Evolutionary conservation across 2,797 vertebrate species (phyloP).

Genomic region (Acomys russatus): DNA sequence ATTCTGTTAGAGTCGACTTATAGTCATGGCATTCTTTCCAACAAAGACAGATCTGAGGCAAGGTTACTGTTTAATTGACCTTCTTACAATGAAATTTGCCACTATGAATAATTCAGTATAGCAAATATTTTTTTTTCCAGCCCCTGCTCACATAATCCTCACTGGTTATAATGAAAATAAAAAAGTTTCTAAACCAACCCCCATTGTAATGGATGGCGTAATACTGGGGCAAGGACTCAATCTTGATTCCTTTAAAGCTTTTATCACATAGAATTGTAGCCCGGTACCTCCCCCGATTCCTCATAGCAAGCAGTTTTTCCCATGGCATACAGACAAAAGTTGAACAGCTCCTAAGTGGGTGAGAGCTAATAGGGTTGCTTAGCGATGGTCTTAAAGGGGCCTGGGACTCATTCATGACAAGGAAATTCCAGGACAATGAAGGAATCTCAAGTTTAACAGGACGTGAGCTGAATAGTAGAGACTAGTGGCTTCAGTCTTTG

Average conservation of each 20-base stretch:
- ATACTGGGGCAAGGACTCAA: constrained; percentile 57
- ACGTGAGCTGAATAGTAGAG: constrained; percentile 73
- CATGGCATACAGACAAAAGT: constrained; percentile 81
- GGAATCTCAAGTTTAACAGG: constrained; percentile 67
- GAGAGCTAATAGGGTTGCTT: constrained; percentile 74
- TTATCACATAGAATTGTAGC: constrained; percentile 47
- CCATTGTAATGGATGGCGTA: background rate
- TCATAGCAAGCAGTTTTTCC: constrained; percentile 75
- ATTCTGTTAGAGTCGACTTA: constrained; percentile 27
- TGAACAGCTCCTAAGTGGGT: constrained; percentile 67
- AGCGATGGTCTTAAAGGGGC: constrained; percentile 69
- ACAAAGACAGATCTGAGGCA: constrained; percentile 63
- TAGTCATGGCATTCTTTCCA: background rate
- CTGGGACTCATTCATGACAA: constrained; percentile 71
- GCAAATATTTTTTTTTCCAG: constrained; percentile 53
- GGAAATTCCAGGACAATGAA: constrained; percentile 75
- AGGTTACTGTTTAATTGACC: constrained; percentile 71
- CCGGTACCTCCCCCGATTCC: constrained; percentile 71
- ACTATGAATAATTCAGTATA: constrained; percentile 80
- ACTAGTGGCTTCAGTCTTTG: constrained; percentile 54
- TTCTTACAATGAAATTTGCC: constrained; percentile 73
- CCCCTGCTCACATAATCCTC: constrained; percentile 57
- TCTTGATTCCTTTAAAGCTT: constrained; percentile 58
- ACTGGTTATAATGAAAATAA: constrained; percentile 48
- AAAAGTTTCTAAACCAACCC: constrained; percentile 18